phyloP scores from a whole-genome alignment of 2,888 invertebrate species.

The Cheilosia variabilis region DNA sequence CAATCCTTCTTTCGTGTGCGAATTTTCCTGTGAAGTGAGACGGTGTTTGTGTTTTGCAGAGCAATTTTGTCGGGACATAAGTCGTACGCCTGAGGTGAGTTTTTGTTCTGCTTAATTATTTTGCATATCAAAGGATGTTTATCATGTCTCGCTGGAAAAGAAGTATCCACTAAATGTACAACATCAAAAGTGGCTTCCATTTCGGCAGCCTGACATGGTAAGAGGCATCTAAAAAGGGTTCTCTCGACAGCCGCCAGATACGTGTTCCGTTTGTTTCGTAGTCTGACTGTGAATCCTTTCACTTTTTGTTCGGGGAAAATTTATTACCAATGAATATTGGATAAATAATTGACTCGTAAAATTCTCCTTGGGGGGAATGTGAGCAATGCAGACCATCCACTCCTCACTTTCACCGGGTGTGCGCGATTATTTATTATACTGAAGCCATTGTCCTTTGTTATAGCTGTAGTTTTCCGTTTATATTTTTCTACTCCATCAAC shows the following conservation, averaged over 20 bases:
- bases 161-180: not conserved
- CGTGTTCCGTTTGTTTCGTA: not conserved
- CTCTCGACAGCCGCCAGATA: not conserved
- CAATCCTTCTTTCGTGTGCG: not conserved
- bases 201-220: conserved; percentile 23
- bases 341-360: conserved; percentile 59
- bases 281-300: conserved; percentile 9
- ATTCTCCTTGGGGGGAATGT: not conserved
- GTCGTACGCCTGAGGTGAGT: conserved; percentile 39
- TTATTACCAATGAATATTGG: conserved; percentile 49
- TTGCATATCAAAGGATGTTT: conserved; percentile 38
- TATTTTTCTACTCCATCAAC: conserved; percentile 36
- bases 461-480: conserved; percentile 23
- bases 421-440: conserved; percentile 51
- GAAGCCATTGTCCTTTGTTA: conserved; percentile 40
- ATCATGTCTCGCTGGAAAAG: not conserved
- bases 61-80: conserved; percentile 10
- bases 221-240: conserved; percentile 26
- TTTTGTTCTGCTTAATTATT: conserved; percentile 5
- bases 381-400: conserved; percentile 1
- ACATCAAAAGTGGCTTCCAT: conserved; percentile 6
- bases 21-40: conserved; percentile 17
- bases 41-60: not conserved
- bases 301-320: conserved; percentile 14
- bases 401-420: conserved; percentile 4